Conservation (phyloP, 2,797 vertebrate species). For the Ibycter americanus region DNA sequence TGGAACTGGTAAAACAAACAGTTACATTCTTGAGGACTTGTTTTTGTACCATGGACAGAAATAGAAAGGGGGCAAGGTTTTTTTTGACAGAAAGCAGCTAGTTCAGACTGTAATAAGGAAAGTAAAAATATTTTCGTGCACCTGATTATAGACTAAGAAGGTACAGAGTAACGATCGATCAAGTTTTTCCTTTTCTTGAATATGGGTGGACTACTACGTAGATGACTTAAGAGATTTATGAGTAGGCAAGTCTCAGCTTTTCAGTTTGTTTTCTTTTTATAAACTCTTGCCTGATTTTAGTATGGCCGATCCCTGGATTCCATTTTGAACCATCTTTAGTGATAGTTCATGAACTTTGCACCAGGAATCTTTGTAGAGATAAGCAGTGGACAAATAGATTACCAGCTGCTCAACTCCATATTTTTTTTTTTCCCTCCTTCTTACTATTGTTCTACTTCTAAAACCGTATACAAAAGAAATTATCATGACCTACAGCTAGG, state of each 20-base stretch:
- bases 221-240: background rate
- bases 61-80: background rate
- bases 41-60: background rate
- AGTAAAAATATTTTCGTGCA: background rate
- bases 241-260: background rate
- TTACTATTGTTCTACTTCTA: background rate
- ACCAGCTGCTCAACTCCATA: background rate
- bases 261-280: background rate
- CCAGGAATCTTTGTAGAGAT: background rate
- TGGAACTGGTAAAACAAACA: background rate
- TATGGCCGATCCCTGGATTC: background rate
- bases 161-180: background rate
- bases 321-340: background rate
- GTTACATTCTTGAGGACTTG: background rate
- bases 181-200: background rate
- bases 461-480: background rate
- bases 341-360: background rate
- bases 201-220: background rate
- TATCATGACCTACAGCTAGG: background rate
- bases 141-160: background rate
- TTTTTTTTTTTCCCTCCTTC: background rate
- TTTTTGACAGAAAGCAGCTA: background rate
- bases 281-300: background rate
- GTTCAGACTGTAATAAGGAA: background rate
- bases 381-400: background rate